Conservation (phyloP, 1,140 invertebrate genomes). For the Drosophila paulistorum region DNA sequence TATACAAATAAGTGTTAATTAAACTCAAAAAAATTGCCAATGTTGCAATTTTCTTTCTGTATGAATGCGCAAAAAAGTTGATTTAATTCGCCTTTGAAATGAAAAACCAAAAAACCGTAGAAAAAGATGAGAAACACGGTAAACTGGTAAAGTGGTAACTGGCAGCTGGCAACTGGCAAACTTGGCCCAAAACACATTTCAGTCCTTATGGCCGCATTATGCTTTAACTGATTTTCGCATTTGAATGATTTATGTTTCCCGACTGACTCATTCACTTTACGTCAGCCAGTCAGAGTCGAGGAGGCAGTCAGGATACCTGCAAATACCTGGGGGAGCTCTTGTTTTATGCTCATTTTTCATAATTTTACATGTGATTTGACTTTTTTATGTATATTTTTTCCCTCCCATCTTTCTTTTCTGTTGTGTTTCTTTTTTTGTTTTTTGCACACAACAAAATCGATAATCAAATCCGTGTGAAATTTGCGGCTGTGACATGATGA, state of each 20-base stretch:
- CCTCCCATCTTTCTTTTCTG: not conserved
- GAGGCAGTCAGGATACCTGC: slow-evolving; percentile 29
- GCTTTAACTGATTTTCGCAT: slow-evolving; percentile 78
- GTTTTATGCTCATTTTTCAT: slow-evolving; percentile 70
- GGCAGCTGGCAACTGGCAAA: slow-evolving; percentile 1
- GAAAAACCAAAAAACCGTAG: not conserved
- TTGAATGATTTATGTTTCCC: slow-evolving; percentile 78
- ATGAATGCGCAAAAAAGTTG: not conserved
- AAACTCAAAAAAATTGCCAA: not conserved
- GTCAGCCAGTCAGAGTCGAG: slow-evolving; percentile 1
- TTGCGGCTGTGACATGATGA: slow-evolving; percentile 39
- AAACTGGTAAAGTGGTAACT: not conserved
- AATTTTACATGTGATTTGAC: slow-evolving; percentile 76
- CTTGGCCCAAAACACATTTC: slow-evolving; percentile 29
- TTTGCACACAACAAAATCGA: slow-evolving; percentile 44
- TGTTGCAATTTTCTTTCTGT: not conserved
- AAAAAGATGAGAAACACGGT: not conserved
- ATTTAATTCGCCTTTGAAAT: not conserved
- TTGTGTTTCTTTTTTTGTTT: not conserved
- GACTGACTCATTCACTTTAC: slow-evolving; percentile 68
- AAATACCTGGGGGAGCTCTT: slow-evolving; percentile 54
- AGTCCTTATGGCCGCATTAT: slow-evolving; percentile 55
- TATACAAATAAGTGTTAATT: slow-evolving; percentile 9
- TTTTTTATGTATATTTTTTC: slow-evolving; percentile 39
- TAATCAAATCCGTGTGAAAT: slow-evolving; percentile 60